Evolutionary conservation across 1,140 invertebrate genomes (phyloP).

Genomic region (Pseudomyrmex cubaensis): DNA sequence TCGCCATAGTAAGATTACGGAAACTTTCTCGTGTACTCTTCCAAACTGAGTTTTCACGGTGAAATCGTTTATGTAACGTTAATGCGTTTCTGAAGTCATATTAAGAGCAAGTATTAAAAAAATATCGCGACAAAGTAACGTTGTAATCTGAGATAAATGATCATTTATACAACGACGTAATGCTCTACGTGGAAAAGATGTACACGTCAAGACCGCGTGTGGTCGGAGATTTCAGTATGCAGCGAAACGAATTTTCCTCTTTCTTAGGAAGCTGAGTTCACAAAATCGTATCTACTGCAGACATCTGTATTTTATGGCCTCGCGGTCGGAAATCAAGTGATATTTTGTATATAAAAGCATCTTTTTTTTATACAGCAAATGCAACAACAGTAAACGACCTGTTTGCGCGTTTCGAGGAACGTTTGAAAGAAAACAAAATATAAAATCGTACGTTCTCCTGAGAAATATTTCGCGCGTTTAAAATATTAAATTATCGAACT

Average conservation of each 20-base stretch:
- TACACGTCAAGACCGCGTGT: slow-evolving; percentile 26
- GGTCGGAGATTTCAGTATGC: not conserved
- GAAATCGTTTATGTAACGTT: not conserved
- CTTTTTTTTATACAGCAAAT: slow-evolving; percentile 37
- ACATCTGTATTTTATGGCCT: slow-evolving; percentile 70
- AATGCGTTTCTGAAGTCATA: not conserved
- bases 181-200: slow-evolving; percentile 8
- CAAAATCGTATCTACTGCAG: slow-evolving; percentile 67
- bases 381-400: slow-evolving; percentile 52
- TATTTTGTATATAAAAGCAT: slow-evolving; percentile 60
- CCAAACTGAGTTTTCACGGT: not conserved
- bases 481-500: slow-evolving; percentile 8
- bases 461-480: slow-evolving; percentile 24
- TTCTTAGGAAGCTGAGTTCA: slow-evolving; percentile 27
- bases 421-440: slow-evolving; percentile 54
- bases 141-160: slow-evolving; percentile 37
- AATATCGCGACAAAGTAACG: slow-evolving; percentile 1
- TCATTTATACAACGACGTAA: slow-evolving; percentile 9
- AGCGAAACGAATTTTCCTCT: slow-evolving; percentile 58
- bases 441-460: slow-evolving; percentile 11
- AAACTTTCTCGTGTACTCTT: not conserved
- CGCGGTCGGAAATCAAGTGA: slow-evolving; percentile 63
- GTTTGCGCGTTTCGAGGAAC: slow-evolving; percentile 58
- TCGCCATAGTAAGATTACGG: slow-evolving; percentile 1
- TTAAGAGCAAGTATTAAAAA: not conserved